These are phyloP conservation scores for Calameuta filiformis DNA, from an alignment of 2,888 invertebrate species.

Conservation along the genomic window DNA sequence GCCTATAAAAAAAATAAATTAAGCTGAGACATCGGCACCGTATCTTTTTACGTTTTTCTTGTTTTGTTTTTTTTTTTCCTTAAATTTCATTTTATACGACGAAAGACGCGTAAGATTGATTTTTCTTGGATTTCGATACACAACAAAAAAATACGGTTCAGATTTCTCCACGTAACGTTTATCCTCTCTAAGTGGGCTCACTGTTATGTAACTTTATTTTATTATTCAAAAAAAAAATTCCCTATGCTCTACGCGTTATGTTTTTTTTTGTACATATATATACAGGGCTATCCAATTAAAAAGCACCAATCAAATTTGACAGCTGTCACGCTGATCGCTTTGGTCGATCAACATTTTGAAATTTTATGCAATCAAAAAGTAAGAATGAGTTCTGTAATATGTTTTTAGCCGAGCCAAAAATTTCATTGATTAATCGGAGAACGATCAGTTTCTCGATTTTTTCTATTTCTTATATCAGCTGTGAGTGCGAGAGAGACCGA, in stretches of 20 bases:
- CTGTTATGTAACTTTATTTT: background rate
- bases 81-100: background rate
- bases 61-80: background rate
- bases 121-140: background rate
- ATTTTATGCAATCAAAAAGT: background rate
- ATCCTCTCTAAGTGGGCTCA: background rate
- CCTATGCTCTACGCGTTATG: background rate
- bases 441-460: background rate
- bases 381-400: background rate
- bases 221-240: background rate
- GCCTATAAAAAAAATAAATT: constrained; percentile 25
- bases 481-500: background rate
- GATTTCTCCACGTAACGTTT: background rate
- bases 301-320: background rate
- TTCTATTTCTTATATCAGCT: background rate
- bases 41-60: background rate
- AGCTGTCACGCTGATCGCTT: background rate
- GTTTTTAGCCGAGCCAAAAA: background rate
- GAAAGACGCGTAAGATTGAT: background rate
- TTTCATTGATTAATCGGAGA: background rate
- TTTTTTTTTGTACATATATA: background rate
- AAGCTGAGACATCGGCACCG: constrained; percentile 7
- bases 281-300: background rate
- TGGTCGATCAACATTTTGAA: background rate
- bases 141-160: background rate